A percentile compares a stretch with the other conserved stretches of the same genome.
Conservation (phyloP, 2,113 vertebrate genomes). For the Chionis minor region DNA sequence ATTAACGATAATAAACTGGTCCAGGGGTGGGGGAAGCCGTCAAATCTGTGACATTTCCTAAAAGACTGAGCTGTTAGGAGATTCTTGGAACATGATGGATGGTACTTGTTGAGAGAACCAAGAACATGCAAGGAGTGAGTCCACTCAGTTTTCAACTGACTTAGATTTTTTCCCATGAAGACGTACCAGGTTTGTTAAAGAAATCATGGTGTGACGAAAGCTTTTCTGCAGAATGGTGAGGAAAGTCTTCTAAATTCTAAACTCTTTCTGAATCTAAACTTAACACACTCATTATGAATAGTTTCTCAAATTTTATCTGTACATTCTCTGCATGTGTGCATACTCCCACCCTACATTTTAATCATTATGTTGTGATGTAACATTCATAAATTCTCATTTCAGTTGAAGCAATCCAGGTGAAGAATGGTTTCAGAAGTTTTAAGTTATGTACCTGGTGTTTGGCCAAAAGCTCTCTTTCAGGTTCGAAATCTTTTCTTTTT, state of each 20-base stretch:
- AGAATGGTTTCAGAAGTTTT: not conserved
- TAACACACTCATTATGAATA: not conserved
- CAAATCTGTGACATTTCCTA: not conserved
- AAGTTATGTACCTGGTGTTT: not conserved
- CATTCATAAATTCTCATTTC: not conserved
- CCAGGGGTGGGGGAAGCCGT: accelerated
- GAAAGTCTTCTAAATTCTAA: not conserved
- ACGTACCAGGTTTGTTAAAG: not conserved
- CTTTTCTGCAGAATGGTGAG: not conserved
- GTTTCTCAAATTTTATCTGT: not conserved
- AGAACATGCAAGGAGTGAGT: not conserved
- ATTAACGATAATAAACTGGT: not conserved
- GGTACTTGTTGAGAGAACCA: not conserved
- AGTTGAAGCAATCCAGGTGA: not conserved
- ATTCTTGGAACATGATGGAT: not conserved
- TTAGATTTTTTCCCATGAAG: not conserved
- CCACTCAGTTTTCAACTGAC: not conserved
- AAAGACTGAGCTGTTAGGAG: not conserved
- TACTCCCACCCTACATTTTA: not conserved
- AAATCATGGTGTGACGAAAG: not conserved
- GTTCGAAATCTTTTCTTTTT: not conserved
- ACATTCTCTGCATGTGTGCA: not conserved
- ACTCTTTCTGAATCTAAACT: not conserved
- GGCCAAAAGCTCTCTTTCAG: not conserved
- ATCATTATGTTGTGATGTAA: not conserved